Conservation (phyloP, 2,797 vertebrate genomes). For the Gobio occitaniae region DNA sequence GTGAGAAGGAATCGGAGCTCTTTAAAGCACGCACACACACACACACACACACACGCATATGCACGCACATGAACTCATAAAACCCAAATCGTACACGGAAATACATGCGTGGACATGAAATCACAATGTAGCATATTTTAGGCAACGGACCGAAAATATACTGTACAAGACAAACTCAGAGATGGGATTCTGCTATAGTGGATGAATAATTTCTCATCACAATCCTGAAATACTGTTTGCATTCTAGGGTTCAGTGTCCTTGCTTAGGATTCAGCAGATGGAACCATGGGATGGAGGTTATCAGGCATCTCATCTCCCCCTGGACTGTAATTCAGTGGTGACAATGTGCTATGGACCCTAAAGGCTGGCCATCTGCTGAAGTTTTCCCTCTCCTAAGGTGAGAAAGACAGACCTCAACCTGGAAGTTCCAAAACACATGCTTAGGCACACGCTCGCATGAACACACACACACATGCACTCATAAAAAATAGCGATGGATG, state of each 20-base stretch:
- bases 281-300: constrained; percentile 82
- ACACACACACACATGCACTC: background rate
- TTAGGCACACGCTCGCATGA: constrained; percentile 32
- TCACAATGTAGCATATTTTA: constrained; percentile 22
- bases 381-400: constrained; percentile 79
- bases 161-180: background rate
- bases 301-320: constrained; percentile 80
- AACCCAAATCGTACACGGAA: background rate
- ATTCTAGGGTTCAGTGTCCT: constrained; percentile 74
- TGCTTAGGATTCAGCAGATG: constrained; percentile 84
- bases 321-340: constrained; percentile 81
- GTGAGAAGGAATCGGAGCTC: constrained; percentile 26
- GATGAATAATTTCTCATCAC: constrained; percentile 53
- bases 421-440: constrained; percentile 69
- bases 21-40: background rate
- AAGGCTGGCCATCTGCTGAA: constrained; percentile 83
- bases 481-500: background rate
- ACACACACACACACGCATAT: background rate
- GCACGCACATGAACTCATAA: constrained; percentile 12
- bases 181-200: constrained; percentile 26
- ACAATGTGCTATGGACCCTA: constrained; percentile 82
- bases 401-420: constrained; percentile 77
- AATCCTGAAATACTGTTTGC: constrained; percentile 68
- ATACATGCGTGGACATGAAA: background rate
- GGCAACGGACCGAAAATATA: background rate